Conservation (phyloP, 2,113 vertebrate genomes). For the Salvelinus namaycush region DNA sequence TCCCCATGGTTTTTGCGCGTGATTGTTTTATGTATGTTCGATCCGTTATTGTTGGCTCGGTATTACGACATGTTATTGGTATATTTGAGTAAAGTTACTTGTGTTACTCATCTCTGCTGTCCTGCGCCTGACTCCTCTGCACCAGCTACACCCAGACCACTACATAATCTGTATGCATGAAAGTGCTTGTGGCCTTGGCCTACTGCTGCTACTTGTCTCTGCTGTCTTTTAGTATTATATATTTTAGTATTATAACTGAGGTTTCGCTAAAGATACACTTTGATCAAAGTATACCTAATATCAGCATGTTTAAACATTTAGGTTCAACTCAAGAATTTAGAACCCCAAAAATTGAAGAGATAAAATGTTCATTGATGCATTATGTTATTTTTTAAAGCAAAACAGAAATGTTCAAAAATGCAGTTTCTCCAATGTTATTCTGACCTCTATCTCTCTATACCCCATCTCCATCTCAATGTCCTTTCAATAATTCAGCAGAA, state of each 20-base stretch:
- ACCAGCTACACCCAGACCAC: too few relatives aligned
- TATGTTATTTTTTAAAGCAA: background rate
- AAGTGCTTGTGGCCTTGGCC: background rate
- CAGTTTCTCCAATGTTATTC: background rate
- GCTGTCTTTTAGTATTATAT: background rate
- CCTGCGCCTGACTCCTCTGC: too few relatives aligned
- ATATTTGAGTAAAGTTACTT: too few relatives aligned
- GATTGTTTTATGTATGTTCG: too few relatives aligned
- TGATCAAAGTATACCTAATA: background rate
- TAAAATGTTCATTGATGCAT: background rate
- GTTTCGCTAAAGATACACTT: background rate
- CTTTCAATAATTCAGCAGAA: slow-evolving; percentile 56
- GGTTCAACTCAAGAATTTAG: too few relatives aligned
- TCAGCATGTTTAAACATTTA: background rate
- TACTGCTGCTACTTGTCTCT: too few relatives aligned
- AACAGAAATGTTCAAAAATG: background rate
- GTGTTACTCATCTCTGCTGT: too few relatives aligned
- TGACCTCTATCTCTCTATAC: slow-evolving; percentile 8
- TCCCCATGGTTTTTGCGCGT: too few relatives aligned
- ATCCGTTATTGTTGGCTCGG: too few relatives aligned
- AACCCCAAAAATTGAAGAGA: background rate
- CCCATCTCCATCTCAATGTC: slow-evolving; percentile 38
- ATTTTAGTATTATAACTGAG: background rate
- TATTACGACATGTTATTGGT: too few relatives aligned
- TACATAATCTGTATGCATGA: background rate